Base-by-base conservation (phyloP, 2,113 vertebrate species). In the Garra rufa region DNA sequence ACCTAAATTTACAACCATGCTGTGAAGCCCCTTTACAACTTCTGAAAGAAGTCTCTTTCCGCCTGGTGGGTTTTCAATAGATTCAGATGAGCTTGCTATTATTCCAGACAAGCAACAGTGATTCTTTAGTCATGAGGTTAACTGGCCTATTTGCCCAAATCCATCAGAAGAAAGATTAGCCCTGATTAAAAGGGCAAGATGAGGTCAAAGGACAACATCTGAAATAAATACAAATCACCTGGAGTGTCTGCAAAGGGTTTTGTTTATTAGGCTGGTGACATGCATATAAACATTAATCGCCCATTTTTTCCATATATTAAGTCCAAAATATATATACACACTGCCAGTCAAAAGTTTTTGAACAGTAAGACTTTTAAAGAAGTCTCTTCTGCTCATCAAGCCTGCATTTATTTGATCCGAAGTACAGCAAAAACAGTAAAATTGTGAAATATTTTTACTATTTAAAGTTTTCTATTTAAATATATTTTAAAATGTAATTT, bases 131-230 rank as follows among this genome's bases (percentile, higher is more conserved):
- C 46, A 71, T 67, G 26, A 82, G 76, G 69, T 67, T 85, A 26
- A 84, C 55, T 69, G 19, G 46, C 44, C 50, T 65, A 30, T 78
- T 82, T 76, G 85, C 59, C 50, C 59, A 73, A 82, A 63, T 82
- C 57, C 67, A 76, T 24, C 75, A 69, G 71, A 85, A 83, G 69
- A 71, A 79, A 84, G 82, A 69, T 43, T 43, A 48, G 44, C 67
- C 81, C 24, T 52, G 71, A 86, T 87, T 80, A 76, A 80, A 65
- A 76, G 70, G 76, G 85, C 70, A 41, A 76, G 74, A 46, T 30
- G 57, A 70, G 77, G 77, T 87, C 65, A 87, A 82, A 82, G 5
- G 46, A 69, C 28, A 15, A 74, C 1, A 17, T 82, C 38, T 34
- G 71, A 77, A 78, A 85, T 70, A 50, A 76, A 67, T 8, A 17